Base-by-base conservation (phyloP, 2,113 vertebrate species). In the Hemiprocne comata region DNA sequence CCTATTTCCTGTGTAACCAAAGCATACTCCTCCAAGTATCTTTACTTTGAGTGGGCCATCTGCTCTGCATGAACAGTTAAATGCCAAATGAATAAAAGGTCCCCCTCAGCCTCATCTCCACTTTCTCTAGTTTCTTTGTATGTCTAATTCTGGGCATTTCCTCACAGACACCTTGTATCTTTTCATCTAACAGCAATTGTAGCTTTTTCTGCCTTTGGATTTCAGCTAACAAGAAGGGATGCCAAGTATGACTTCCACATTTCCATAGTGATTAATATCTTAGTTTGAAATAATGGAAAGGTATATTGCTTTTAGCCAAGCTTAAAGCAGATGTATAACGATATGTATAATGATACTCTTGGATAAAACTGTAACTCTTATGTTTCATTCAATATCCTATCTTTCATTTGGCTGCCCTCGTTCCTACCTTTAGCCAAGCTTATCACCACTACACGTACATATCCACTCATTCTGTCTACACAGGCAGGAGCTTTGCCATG, bases 201-300 rank as follows among this genome's bases (percentile, higher is more conserved):
- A 76, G 28, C 10, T 29, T 85, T 66, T 93, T 40, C 7, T 6
- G n/a, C 23, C 38, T 28, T 85, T 54, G 42, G n/a, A 91, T 42
- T 77, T 64, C 11, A 76, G 48, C 25, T 81, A 57, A 48, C 19
- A 57, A 8, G 44, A 36, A 80, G 10, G 17, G 64, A 81, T 67
- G 26, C 16, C 48, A 25, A 42, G n/a, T 11, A 62, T 0, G 0
- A 58, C 9, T 42, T 62, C 26, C 0, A 2, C 13, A 36, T 48
- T 76, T 33, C 13, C 4, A 2, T 7, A 85, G n/a, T n/a, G 1
- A 83, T 42, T 24, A 46, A 33, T 60, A 58, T 58, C 50, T 82
- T 61, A 28, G 13, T 29, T 36, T 78, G 66, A 65, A 89, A 58
- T 29, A 0, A 44, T 16, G 21, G 34, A 7, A 72, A 93, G 44